Evolutionary conservation across 2,888 invertebrate genomes (phyloP), one percentile per base, ranked within the genome.

Genomic region (Leucophenga maculata): DNA sequence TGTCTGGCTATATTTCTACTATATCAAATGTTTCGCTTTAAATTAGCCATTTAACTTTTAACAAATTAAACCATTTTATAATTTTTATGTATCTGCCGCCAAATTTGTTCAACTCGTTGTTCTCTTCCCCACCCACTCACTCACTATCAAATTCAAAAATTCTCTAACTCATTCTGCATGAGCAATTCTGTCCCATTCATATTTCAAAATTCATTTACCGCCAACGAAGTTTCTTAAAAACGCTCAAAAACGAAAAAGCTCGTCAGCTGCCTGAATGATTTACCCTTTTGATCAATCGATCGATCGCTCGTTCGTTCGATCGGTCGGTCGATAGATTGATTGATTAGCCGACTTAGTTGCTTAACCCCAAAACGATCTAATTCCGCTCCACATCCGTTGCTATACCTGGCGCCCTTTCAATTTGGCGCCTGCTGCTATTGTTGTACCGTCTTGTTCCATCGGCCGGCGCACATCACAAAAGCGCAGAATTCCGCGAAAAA

Each of bases 391-490:
- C 50, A 18, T 50, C 50, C 50, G 18, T 50, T 50, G 50, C 46
- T 46, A 3, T 46, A 13, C 13, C 46, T 46, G 13, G 46, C 46
- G 13, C 46, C 46, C 14, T 59, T 44, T 1, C 39, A 18, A 16
- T 11, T 44, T 13, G 46, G 13, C 62, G 22, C 13, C 16, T 50
- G 6, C 6, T 16, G 50, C 26, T 26, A 26, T 26, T 26, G 26
- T 26, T 26, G 50, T 9, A 13, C 14, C 46, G 39, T 16, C 6
- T 2, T 16, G 1, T 22, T 14, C 59, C 65, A 71, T 82, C 81
- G 81, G 81, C 81, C 81, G 81, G 81, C 81, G 84, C 81, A 79
- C 84, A 84, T 75, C 79, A 44, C 78, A 65, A 81, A 84, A 79
- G 81, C 78, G 71, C 55, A 39, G 39, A 74, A 77, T 81, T 81